Conservation (phyloP, 2,888 invertebrate genomes). For the Lycocerus yunnanus region DNA sequence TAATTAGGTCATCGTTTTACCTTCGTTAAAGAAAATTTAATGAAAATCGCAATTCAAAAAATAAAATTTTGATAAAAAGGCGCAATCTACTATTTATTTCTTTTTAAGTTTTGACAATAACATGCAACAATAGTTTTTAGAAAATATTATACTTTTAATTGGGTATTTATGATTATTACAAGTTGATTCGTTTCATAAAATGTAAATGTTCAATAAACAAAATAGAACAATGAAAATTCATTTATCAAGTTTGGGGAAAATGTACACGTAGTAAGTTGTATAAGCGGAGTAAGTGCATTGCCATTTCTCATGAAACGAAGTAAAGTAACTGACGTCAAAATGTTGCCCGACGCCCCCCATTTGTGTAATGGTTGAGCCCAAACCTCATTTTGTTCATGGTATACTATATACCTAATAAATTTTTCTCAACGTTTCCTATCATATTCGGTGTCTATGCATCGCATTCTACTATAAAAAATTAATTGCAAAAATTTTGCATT, state of each 20-base stretch:
- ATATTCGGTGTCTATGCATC: background rate
- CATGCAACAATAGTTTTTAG: background rate
- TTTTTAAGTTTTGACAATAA: too few species aligned
- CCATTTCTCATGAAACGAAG: constrained; percentile 30
- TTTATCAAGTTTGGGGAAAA: background rate
- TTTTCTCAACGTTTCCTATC: constrained; percentile 50
- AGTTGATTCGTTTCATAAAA: too few species aligned
- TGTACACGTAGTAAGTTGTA: background rate
- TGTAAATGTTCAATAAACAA: background rate
- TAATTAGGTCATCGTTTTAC: background rate
- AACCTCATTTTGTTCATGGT: constrained; percentile 58
- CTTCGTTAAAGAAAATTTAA: background rate
- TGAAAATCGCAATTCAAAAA: background rate
- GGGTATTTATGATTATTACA: too few species aligned
- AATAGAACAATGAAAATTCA: background rate
- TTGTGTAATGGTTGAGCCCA: constrained; percentile 56
- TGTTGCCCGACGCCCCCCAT: constrained; percentile 52
- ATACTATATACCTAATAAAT: constrained; percentile 53
- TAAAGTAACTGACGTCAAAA: constrained; percentile 47
- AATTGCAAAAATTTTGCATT: constrained; percentile 15
- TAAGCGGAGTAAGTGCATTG: constrained; percentile 14
- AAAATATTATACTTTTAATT: too few species aligned
- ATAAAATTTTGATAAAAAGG: background rate
- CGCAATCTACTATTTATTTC: background rate
- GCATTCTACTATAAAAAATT: constrained; percentile 8